Percentiles rank a stretch among this genome's conserved stretches.
Evolutionary conservation across 2,797 vertebrate genomes (phyloP).

Genomic region (Tenualosa thibaudeaui): DNA sequence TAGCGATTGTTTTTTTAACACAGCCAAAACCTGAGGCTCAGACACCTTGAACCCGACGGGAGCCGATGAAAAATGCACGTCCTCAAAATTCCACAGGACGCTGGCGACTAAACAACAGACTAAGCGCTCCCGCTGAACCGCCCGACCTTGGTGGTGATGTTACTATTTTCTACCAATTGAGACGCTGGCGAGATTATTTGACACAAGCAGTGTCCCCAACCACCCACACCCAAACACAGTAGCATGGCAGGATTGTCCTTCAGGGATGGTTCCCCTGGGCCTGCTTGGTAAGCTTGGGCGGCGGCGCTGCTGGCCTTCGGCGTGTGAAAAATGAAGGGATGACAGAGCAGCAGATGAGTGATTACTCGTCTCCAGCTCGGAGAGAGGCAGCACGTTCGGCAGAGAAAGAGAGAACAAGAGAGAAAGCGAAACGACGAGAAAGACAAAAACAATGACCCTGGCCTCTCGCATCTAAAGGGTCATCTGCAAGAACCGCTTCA

Average conservation of each 20-base stretch:
- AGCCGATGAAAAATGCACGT: not conserved
- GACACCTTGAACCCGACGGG: not conserved
- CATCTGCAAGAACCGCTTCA: not conserved
- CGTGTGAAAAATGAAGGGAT: constrained; percentile 8
- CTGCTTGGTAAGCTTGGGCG: constrained; percentile 33
- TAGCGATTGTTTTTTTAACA: not conserved
- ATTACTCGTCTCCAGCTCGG: not conserved
- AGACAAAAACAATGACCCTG: not conserved
- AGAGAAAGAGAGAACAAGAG: not conserved
- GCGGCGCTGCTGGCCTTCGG: not conserved
- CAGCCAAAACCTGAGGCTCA: not conserved
- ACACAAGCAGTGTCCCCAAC: not conserved
- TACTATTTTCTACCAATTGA: constrained; percentile 12
- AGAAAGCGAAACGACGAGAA: not conserved
- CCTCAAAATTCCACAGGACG: not conserved
- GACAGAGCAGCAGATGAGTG: constrained; percentile 9
- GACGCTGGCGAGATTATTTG: not conserved
- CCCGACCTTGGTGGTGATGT: not conserved
- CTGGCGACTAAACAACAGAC: not conserved
- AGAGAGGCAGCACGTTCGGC: not conserved
- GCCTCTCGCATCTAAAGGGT: not conserved
- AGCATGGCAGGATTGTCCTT: not conserved
- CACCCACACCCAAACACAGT: not conserved
- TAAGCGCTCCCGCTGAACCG: constrained; percentile 10
- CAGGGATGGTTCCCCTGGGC: constrained; percentile 15